Evolutionary conservation across 2,888 invertebrate genomes (phyloP), one percentile per base, ranked within the genome.

Genomic region (Caenorhabditis parvicauda): DNA sequence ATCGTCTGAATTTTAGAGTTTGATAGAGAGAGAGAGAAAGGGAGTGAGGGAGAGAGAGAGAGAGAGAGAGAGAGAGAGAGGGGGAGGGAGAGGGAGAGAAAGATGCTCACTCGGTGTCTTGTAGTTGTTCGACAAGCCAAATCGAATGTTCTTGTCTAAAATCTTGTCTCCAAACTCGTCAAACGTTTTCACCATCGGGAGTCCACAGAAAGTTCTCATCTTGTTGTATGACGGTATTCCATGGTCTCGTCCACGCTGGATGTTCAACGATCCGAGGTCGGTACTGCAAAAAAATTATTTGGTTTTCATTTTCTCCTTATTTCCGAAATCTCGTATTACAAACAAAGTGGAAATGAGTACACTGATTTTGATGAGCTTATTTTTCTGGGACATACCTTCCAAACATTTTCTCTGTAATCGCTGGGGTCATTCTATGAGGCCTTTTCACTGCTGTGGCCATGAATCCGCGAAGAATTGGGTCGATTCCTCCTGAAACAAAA

Each of bases 221-320:
- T 59, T 69, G 55, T 73, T 71, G 58, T 73, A 73, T 0, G 66
- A 62, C 0, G 94, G 85, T 56, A 96, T 87, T 0, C 89, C 96
- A 81, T 96, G 95, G 82, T 96, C 95, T 51, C 95, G 85, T 0
- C 90, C 89, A 72, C 96, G 85, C 81, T 96, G 95, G 60, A 96
- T 89, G 77, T 96, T 96, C 82, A 96, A 89, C 1, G 95, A 91
- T 1, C 94, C 95, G 67, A 96, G 85, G 83, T 96, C 96, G 48
- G 75, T 79, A 48, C 75, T 78, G 48, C 27, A 70, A 59, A 3
- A 41, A 4, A 17, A 54, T 6, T n/a, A 21, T 2, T 48, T 2
- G 19, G 3, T 12, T 4, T 37, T 14, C 21, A 4, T 24, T 2
- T 4, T 22, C 4, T 24, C 14, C 2, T 51, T 28, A 3, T 42